phyloP scores from a whole-genome alignment of 2,113 vertebrate species.

The Lampris incognitus region DNA sequence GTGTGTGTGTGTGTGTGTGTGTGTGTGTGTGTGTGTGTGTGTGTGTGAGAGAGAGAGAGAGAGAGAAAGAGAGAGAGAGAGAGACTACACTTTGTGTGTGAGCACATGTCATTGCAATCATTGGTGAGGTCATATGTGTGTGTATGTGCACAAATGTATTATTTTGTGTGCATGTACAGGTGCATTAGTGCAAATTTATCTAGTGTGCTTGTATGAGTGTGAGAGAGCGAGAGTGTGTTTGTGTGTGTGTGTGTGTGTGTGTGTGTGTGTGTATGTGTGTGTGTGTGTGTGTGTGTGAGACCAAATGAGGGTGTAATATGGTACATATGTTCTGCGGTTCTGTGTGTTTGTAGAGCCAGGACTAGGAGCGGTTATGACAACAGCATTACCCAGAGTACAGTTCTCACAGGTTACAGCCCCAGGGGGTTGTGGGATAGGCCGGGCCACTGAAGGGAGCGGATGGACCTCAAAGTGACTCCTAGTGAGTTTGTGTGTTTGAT shows the following conservation, averaged over 20 bases:
- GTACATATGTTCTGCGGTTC: constrained; percentile 68
- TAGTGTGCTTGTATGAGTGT: background rate
- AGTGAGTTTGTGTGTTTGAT: constrained; percentile 3
- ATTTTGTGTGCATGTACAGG: too few species aligned
- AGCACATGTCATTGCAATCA: too few species aligned
- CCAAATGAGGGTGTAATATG: constrained; percentile 52
- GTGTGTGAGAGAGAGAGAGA: too few species aligned
- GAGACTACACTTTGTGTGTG: too few species aligned
- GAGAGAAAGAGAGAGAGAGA: too few species aligned
- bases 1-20: background rate
- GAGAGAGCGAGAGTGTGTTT: background rate
- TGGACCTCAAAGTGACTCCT: constrained; percentile 47
- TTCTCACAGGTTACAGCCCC: constrained; percentile 66
- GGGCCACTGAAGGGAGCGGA: constrained; percentile 52
- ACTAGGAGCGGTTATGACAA: constrained; percentile 78
- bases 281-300: background rate
- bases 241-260: background rate
- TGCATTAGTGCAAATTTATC: background rate
- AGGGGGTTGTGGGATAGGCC: constrained; percentile 63
- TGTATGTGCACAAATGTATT: too few species aligned
- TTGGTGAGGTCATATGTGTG: too few species aligned
- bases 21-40: background rate
- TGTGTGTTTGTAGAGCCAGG: constrained; percentile 73
- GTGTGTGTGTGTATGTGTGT: background rate
- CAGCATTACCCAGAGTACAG: constrained; percentile 66